Base-by-base conservation (phyloP, 2,797 vertebrate species). In the Helicolenus hilgendorfi region DNA sequence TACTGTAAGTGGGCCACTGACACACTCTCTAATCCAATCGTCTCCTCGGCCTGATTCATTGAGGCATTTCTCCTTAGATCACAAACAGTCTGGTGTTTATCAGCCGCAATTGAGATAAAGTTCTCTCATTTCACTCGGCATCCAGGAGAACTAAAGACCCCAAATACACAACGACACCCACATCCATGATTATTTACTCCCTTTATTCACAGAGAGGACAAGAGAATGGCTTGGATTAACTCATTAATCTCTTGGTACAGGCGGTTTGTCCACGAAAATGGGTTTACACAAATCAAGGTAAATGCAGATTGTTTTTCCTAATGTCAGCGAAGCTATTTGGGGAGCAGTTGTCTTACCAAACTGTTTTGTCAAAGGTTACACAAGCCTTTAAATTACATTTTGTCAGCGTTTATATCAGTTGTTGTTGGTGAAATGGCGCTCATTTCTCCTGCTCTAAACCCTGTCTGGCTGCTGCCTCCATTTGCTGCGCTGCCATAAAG, bases 41-140 rank as follows among this genome's bases (percentile, higher is more conserved):
- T 73, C 74, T 73, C 86, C 63, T 79, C 26, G 4, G 76, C 73
- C 78, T 85, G 90, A 94, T 95, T 94, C 89, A 88, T 72, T 59
- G 69, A 89, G 77, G 77, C 77, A 87, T 95, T 94, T 95, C 85
- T 90, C 81, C 83, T 89, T 73, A n/a, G n/a, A n/a, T n/a, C 80
- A 85, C 76, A 67, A 86, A 93, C 89, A 72, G n/a, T 86, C 86
- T 85, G 29, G 64, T 83, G 84, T 94, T 95, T 89, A 92, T 91
- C 83, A 78, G 85, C 77, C 45, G 35, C 91, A 92, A 96, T 93
- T 96, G 95, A 97, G 96, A 97, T 94, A 89, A 96, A 96, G 86
- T 84, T 89, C 67, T 91, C 90, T 96, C 85, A 96, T 96, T 96
- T 95, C 79, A 82, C 85, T 72, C 69, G 60, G 77, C 72, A 83